Conservation (phyloP, 2,888 invertebrate genomes). For the Brachylomia viminalis region DNA sequence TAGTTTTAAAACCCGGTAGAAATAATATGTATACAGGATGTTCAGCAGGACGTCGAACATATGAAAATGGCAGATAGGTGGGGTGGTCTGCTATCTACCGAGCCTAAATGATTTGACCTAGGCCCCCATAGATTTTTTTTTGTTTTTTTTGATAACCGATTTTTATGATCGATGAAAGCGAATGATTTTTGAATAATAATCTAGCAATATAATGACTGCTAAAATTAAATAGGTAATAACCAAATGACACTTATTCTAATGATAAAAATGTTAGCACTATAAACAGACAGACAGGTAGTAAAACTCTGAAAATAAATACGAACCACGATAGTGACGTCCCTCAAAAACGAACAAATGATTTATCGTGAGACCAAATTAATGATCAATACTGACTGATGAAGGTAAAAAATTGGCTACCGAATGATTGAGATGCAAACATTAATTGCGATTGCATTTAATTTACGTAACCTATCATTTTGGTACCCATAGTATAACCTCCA, state of each 20-base stretch:
- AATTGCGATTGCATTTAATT: constrained; percentile 28
- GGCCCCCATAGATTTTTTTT: too few relatives aligned
- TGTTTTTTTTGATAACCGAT: too few relatives aligned
- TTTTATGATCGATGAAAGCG: not conserved
- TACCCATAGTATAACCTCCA: too few relatives aligned
- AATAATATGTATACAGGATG: too few relatives aligned
- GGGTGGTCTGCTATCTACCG: too few relatives aligned
- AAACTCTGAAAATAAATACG: not conserved
- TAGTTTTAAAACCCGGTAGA: not conserved
- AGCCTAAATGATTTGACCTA: too few relatives aligned
- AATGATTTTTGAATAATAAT: not conserved
- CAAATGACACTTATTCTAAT: too few relatives aligned
- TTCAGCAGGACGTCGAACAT: too few relatives aligned
- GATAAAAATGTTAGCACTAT: too few relatives aligned
- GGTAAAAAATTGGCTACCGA: constrained; percentile 44
- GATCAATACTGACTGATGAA: constrained; percentile 54
- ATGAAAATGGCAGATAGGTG: too few relatives aligned
- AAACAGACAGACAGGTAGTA: constrained; percentile 5
- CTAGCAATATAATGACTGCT: too few relatives aligned
- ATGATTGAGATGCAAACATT: constrained; percentile 36
- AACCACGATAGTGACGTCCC: constrained; percentile 31
- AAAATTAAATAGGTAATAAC: not conserved
- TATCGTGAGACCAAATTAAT: constrained; percentile 54
- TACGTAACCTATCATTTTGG: too few relatives aligned
- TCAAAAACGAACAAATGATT: constrained; percentile 54